phyloP scores from a whole-genome alignment of 2,888 invertebrate genomes.

The Parthenolecanium corni region DNA sequence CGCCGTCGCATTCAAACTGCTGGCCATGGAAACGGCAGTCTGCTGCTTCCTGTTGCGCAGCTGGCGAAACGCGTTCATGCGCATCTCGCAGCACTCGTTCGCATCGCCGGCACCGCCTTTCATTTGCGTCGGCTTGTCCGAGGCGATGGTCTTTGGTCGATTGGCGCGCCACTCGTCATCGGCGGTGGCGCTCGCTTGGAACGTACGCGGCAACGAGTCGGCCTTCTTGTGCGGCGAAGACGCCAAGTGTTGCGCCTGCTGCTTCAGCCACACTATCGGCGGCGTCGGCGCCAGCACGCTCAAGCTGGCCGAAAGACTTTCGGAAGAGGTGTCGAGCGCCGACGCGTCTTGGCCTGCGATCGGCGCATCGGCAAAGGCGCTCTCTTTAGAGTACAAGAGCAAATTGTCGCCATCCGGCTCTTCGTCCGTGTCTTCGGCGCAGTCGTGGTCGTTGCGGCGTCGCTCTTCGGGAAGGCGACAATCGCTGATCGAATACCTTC shows the following conservation, averaged over 20 bases:
- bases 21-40: conserved; percentile 40
- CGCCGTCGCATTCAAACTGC: conserved; percentile 34
- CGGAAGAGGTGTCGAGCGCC: conserved; percentile 24
- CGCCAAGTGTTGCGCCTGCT: conserved; percentile 55
- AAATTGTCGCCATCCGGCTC: conserved; percentile 28
- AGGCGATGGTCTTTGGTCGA: conserved; percentile 56
- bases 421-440: neutral
- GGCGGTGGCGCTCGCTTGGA: conserved; percentile 46
- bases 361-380: conserved; percentile 30
- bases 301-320: conserved; percentile 15
- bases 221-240: conserved; percentile 53
- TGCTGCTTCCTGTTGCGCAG: conserved; percentile 23
- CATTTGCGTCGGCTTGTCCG: conserved; percentile 52
- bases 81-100: neutral
- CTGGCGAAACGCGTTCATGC: neutral
- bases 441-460: neutral
- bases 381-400: conserved; percentile 26
- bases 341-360: conserved; percentile 32
- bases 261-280: conserved; percentile 59
- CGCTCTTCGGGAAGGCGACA: neutral
- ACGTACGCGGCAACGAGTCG: conserved; percentile 65
- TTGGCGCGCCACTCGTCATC: conserved; percentile 38
- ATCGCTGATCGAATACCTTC: neutral
- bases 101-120: conserved; percentile 52
- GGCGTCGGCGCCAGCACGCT: conserved; percentile 43